Evolutionary conservation across 2,888 invertebrate genomes (phyloP), one percentile per base, ranked within the genome.

Genomic region (Agrotis exclamationis): DNA sequence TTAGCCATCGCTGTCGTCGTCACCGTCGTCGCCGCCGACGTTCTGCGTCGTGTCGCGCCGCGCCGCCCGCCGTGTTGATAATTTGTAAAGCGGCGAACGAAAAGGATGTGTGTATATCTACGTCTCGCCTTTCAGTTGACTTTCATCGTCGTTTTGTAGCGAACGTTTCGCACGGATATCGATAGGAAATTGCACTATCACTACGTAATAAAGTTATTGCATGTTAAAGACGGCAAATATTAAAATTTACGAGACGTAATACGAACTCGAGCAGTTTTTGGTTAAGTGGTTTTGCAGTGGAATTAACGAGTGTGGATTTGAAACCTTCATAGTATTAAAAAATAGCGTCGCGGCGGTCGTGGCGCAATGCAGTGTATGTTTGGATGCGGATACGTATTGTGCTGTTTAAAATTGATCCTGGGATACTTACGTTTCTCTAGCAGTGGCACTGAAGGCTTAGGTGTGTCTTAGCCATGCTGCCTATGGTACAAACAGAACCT

Each of bases 91-190:
- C 92, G 90, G 90, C 88, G 94, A 93, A 93, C 90, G 95, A 96
- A 93, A 95, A 94, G 96, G 96, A 95, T 94, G 93, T 94, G 93
- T 94, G 93, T 95, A 96, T 96, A 95, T 95, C 92, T 95, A 93
- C 93, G 94, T 95, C 96, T 96, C 96, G 95, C 95, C 95, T 96
- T 95, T 95, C 96, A 96, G 96, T 96, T 96, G 96, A 96, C 96
- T 96, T 96, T 96, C 95, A 95, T 95, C 96, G 94, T 93, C 94
- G 95, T 95, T 95, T 94, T 94, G 95, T 93, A 93, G 95, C 93
- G 95, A 96, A 96, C 96, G 96, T 95, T 96, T 96, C 94, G 95
- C 94, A 93, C 94, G 92, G 92, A 91, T 93, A 93, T 94, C 92
- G 93, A 94, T 94, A 95, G 92, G 90, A 94, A 94, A 95, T 94